phyloP scores from a whole-genome alignment of 2,113 vertebrate species.

The Hyla sarda region DNA sequence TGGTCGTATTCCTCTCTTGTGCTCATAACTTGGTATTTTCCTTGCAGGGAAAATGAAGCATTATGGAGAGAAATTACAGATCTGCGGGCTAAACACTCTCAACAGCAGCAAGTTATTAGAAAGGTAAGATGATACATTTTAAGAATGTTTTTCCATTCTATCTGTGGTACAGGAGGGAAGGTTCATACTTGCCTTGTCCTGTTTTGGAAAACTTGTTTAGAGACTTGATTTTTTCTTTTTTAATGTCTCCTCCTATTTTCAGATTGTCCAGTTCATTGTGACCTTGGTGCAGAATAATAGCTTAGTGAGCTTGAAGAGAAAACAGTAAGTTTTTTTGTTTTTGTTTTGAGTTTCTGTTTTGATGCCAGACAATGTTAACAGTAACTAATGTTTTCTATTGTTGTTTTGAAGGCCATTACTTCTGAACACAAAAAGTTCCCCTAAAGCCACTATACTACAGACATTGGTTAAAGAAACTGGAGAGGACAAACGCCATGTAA shows the following conservation, averaged over 20 bases:
- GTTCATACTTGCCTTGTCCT: background rate
- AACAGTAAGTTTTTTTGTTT: constrained; percentile 77
- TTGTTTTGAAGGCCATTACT: constrained; percentile 81
- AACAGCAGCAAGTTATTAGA: constrained; percentile 93
- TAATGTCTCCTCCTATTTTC: constrained; percentile 42
- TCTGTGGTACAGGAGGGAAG: background rate
- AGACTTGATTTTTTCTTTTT: background rate
- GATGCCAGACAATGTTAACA: no score
- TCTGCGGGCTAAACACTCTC: constrained; percentile 88
- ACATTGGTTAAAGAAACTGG: constrained; percentile 87
- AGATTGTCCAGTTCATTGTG: constrained; percentile 97
- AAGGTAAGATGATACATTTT: constrained; percentile 78
- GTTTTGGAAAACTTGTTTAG: background rate
- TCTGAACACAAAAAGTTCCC: constrained; percentile 85
- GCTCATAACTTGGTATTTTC: constrained; percentile 21
- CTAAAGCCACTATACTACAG: constrained; percentile 90
- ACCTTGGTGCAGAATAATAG: constrained; percentile 94
- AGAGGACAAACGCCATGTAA: constrained; percentile 80
- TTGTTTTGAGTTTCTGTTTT: background rate
- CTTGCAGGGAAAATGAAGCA: constrained; percentile 89
- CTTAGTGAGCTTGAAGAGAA: constrained; percentile 91
- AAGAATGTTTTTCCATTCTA: background rate
- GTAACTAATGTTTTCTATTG: background rate
- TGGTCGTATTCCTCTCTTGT: background rate
- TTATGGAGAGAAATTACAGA: constrained; percentile 95